Conservation (phyloP, 2,888 invertebrate genomes). For the Caenorhabditis sp. region DNA sequence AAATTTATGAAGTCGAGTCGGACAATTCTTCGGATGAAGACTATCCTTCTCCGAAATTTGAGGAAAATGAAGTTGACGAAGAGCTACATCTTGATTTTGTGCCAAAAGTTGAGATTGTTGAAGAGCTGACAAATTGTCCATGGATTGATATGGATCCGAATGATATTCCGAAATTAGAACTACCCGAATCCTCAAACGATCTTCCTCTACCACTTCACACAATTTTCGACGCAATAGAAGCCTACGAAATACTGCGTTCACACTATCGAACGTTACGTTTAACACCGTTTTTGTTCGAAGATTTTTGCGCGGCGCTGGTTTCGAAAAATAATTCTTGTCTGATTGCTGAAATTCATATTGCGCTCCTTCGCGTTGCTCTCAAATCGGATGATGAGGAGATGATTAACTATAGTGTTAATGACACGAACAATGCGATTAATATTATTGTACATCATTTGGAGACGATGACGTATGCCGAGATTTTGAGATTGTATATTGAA, state of each 20-base stretch:
- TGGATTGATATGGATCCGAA: slow-evolving; percentile 54
- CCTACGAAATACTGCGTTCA: slow-evolving; percentile 90
- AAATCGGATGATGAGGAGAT: slow-evolving; percentile 91
- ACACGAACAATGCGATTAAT: slow-evolving; percentile 96
- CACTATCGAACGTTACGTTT: slow-evolving; percentile 86
- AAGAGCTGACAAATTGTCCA: slow-evolving; percentile 23
- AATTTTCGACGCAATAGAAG: slow-evolving; percentile 50
- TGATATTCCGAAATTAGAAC: slow-evolving; percentile 48
- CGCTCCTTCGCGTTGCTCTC: slow-evolving; percentile 84
- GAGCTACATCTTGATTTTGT: not conserved
- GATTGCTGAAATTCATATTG: slow-evolving; percentile 90
- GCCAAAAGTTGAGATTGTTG: not conserved
- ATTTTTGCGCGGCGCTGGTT: slow-evolving; percentile 90
- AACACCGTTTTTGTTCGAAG: slow-evolving; percentile 92
- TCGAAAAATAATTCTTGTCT: slow-evolving; percentile 85
- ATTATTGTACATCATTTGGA: slow-evolving; percentile 90
- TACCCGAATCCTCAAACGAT: slow-evolving; percentile 52
- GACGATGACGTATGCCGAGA: slow-evolving; percentile 92
- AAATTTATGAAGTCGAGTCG: slow-evolving; percentile 13
- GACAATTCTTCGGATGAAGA: slow-evolving; percentile 21
- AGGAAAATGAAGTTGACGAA: slow-evolving; percentile 15
- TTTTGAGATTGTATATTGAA: slow-evolving; percentile 32
- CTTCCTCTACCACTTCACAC: slow-evolving; percentile 36
- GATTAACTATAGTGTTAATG: slow-evolving; percentile 77
- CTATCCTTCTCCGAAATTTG: slow-evolving; percentile 5